Evolutionary conservation across 2,113 vertebrate species (phyloP).

Genomic region (Aplodontia rufa): DNA sequence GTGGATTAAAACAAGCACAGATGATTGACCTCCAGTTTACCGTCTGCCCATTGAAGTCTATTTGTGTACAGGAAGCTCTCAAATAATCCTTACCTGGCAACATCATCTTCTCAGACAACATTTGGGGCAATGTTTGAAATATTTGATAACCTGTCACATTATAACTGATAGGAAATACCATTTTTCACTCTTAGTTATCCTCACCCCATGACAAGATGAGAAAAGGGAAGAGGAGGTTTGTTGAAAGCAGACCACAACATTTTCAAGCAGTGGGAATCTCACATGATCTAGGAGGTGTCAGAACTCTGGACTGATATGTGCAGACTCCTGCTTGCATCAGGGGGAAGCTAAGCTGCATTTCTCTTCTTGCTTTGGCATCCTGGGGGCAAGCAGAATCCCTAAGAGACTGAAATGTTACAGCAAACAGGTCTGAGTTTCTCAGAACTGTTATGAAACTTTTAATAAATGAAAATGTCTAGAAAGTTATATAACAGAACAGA

Average conservation of each 20-base stretch:
- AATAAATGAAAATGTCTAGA: not conserved
- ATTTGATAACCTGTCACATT: not conserved
- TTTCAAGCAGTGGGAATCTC: not conserved
- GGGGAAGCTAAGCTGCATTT: not conserved
- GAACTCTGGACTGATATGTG: not conserved
- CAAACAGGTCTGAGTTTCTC: not conserved
- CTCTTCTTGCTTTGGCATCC: not conserved
- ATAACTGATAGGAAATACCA: not conserved
- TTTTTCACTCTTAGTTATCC: not conserved
- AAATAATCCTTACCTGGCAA: not conserved
- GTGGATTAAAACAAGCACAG: not conserved
- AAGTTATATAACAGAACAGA: not conserved
- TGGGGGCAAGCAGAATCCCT: not conserved
- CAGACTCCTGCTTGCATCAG: not conserved
- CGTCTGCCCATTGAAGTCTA: not conserved
- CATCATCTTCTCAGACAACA: not conserved
- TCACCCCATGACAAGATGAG: not conserved
- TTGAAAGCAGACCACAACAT: not conserved
- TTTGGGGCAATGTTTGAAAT: not conserved
- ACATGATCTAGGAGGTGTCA: not conserved
- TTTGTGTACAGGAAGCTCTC: not conserved
- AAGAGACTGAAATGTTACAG: not conserved
- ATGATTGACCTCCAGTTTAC: not conserved
- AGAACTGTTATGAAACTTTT: not conserved
- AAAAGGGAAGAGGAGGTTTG: not conserved